Conservation (phyloP, 2,797 vertebrate genomes). For the Syngnathus acus region DNA sequence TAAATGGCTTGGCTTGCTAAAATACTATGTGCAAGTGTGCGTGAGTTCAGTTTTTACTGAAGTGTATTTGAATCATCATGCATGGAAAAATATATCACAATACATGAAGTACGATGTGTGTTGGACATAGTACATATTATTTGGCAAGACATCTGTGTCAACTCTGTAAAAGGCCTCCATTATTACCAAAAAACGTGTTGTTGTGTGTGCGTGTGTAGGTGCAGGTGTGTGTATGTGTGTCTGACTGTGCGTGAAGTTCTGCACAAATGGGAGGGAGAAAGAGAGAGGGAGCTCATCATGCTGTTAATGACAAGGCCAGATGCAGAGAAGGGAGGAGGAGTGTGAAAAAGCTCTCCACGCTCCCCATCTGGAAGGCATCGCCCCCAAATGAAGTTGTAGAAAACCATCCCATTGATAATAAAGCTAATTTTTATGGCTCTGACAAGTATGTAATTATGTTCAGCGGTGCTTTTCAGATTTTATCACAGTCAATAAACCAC, state of each 20-base stretch:
- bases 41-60: too few relatives aligned
- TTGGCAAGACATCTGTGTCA: background rate
- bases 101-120: background rate
- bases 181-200: slow-evolving; percentile 6
- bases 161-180: background rate
- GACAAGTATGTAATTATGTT: slow-evolving; percentile 99
- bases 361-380: slow-evolving; percentile 98
- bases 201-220: slow-evolving; percentile 13
- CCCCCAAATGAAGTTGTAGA: slow-evolving; percentile 98
- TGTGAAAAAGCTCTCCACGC: slow-evolving; percentile 93
- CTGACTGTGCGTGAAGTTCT: slow-evolving; percentile 19
- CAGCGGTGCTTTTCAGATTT: slow-evolving; percentile 99
- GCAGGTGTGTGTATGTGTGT: slow-evolving; percentile 7
- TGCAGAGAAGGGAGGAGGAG: slow-evolving; percentile 90
- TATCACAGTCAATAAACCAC: slow-evolving; percentile 99
- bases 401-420: slow-evolving; percentile 99
- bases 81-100: too few relatives aligned
- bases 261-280: slow-evolving; percentile 25
- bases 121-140: background rate
- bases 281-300: slow-evolving; percentile 69
- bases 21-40: too few relatives aligned
- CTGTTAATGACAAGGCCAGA: slow-evolving; percentile 87
- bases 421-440: slow-evolving; percentile 99
- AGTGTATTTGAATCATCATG: too few relatives aligned
- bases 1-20: slow-evolving; percentile 6